These are phyloP conservation scores for Cyanistes caeruleus DNA, from an alignment of 2,113 vertebrate species.

Conservation along the genomic window DNA sequence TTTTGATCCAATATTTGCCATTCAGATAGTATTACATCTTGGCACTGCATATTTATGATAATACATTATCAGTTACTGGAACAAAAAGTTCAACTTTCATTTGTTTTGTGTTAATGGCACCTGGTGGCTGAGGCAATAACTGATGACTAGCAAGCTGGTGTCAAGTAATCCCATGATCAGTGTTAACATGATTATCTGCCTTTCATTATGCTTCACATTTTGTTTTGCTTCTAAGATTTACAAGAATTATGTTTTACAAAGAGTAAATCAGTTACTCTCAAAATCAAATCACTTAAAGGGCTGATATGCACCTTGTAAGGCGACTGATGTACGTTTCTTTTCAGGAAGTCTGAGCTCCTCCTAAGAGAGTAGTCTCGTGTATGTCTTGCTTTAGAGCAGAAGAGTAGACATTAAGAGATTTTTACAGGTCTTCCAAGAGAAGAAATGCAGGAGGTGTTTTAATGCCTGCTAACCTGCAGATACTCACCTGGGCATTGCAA, in stretches of 20 bases:
- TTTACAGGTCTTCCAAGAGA: background rate
- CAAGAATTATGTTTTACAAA: background rate
- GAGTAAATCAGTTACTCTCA: background rate
- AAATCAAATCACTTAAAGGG: background rate
- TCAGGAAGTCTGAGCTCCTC: background rate
- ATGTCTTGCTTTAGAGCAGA: background rate
- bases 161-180: background rate
- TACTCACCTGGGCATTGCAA: background rate
- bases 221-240: background rate
- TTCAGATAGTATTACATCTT: background rate
- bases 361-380: fast-evolving
- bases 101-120: background rate
- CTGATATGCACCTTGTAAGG: background rate
- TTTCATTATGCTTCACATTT: background rate
- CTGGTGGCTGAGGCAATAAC: background rate
- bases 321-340: background rate
- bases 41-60: background rate
- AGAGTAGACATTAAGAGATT: background rate
- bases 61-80: background rate
- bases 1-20: background rate
- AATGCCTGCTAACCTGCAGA: background rate
- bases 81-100: background rate
- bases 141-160: background rate
- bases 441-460: background rate
- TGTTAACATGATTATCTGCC: background rate